Conservation (phyloP, 1,140 invertebrate species). For the Drosophila santomea region DNA sequence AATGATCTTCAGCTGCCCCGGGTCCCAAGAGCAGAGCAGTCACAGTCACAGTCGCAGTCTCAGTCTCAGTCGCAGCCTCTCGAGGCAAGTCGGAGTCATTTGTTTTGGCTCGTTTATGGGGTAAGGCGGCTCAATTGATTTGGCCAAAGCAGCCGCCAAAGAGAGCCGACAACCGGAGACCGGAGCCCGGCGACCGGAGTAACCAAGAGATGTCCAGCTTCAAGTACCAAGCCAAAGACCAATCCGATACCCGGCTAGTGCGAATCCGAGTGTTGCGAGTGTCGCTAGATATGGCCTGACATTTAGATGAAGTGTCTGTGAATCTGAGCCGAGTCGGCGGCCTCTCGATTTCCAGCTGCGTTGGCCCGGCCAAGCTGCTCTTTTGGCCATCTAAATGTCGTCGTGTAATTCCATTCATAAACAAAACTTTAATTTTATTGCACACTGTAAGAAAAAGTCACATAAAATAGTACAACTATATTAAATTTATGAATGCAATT, state of each 20-base stretch:
- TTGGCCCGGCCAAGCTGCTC: slow-evolving; percentile 42
- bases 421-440: slow-evolving; percentile 83
- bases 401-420: slow-evolving; percentile 83
- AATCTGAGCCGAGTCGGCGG: slow-evolving; percentile 62
- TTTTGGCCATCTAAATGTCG: slow-evolving; percentile 45
- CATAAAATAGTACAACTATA: too few species aligned
- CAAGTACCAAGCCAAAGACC: slow-evolving; percentile 15
- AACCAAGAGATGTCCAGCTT: slow-evolving; percentile 24
- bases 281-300: slow-evolving; percentile 83
- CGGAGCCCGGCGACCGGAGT: slow-evolving; percentile 1
- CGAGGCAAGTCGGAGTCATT: slow-evolving; percentile 64
- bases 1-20: slow-evolving; percentile 76
- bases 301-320: slow-evolving; percentile 84
- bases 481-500: too few species aligned
- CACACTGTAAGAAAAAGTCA: slow-evolving; percentile 19
- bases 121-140: slow-evolving; percentile 81
- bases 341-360: slow-evolving; percentile 67
- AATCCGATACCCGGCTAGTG: slow-evolving; percentile 46
- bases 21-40: slow-evolving; percentile 27
- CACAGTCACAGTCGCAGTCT: not conserved
- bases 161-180: slow-evolving; percentile 53
- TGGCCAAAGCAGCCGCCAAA: slow-evolving; percentile 81
- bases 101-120: slow-evolving; percentile 77
- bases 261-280: slow-evolving; percentile 74
- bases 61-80: slow-evolving; percentile 28